These are phyloP conservation scores for Daboia siamensis DNA, from an alignment of 2,113 vertebrate species.

Conservation along the genomic window DNA sequence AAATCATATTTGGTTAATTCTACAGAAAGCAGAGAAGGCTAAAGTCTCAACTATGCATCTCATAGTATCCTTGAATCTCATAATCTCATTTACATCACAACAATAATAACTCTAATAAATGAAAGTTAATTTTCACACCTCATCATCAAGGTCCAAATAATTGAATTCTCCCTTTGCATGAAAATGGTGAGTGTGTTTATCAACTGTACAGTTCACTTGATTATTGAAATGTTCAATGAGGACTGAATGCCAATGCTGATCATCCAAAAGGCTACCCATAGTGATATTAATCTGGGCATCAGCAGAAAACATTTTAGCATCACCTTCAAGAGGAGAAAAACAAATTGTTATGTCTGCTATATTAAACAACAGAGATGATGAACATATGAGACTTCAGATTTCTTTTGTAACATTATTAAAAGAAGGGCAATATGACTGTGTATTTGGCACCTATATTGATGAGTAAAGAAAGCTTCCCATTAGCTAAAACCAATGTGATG, in stretches of 20 bases:
- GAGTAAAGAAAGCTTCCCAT: conserved; percentile 77
- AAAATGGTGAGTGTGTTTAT: conserved; percentile 79
- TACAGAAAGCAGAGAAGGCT: background rate
- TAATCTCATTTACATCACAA: conserved; percentile 8
- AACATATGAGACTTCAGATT: conserved; percentile 7
- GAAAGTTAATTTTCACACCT: conserved; percentile 79
- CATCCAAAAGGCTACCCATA: conserved; percentile 88
- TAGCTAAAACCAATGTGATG: conserved; percentile 75
- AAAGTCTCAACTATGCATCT: background rate
- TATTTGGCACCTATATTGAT: conserved; percentile 78
- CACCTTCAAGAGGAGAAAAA: conserved; percentile 70
- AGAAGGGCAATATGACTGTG: background rate
- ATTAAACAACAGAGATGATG: conserved; percentile 24
- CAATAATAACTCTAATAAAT: conserved; percentile 40
- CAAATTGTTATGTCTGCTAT: conserved; percentile 45
- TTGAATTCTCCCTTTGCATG: conserved; percentile 73
- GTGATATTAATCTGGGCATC: conserved; percentile 66
- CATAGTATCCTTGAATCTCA: background rate
- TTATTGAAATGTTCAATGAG: conserved; percentile 76
- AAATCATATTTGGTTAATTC: background rate
- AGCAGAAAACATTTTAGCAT: conserved; percentile 58
- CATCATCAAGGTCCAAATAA: conserved; percentile 79
- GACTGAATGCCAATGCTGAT: conserved; percentile 91
- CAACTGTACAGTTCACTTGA: conserved; percentile 89
- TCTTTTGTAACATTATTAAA: background rate